These are phyloP conservation scores for Apeltes quadracus DNA, from an alignment of 2,113 vertebrate species.

Conservation along the genomic window DNA sequence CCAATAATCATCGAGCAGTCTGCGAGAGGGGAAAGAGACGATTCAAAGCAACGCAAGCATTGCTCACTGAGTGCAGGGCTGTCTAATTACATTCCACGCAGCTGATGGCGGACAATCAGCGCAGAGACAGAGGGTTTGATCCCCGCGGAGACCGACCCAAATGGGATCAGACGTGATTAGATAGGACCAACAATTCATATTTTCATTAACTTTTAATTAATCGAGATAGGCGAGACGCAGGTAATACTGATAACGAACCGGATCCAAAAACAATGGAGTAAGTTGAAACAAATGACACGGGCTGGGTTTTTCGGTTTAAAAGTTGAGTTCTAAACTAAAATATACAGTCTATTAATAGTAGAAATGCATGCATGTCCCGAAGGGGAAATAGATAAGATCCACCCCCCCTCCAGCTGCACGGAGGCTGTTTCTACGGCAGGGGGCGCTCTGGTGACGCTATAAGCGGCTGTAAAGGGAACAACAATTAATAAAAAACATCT, in stretches of 20 bases:
- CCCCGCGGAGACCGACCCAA: slow-evolving; percentile 46
- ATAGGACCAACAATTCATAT: slow-evolving; percentile 45
- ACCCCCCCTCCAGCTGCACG: not conserved
- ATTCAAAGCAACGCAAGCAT: slow-evolving; percentile 53
- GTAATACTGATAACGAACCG: not conserved
- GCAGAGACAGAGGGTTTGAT: slow-evolving; percentile 33
- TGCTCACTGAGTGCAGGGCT: slow-evolving; percentile 37
- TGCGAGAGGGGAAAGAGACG: slow-evolving; percentile 44
- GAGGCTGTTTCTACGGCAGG: slow-evolving; percentile 24
- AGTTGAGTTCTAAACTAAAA: not conserved
- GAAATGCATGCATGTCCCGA: not conserved
- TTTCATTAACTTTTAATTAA: slow-evolving; percentile 40
- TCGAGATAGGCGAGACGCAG: not conserved
- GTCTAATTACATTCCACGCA: slow-evolving; percentile 71
- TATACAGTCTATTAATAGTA: not conserved
- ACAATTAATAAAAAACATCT: not conserved
- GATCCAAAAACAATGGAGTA: not conserved
- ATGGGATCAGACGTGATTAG: slow-evolving; percentile 74
- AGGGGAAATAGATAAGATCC: not conserved
- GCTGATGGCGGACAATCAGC: slow-evolving; percentile 39
- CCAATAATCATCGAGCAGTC: slow-evolving; percentile 65
- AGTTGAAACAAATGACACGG: not conserved
- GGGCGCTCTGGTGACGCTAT: slow-evolving; percentile 28
- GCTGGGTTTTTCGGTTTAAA: not conserved
- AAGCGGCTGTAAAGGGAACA: not conserved